Percentiles rank a stretch among this genome's conserved stretches.
These are phyloP conservation scores for Alouatta palliata DNA, from an alignment of 2,113 vertebrate genomes.

Conservation along the genomic window DNA sequence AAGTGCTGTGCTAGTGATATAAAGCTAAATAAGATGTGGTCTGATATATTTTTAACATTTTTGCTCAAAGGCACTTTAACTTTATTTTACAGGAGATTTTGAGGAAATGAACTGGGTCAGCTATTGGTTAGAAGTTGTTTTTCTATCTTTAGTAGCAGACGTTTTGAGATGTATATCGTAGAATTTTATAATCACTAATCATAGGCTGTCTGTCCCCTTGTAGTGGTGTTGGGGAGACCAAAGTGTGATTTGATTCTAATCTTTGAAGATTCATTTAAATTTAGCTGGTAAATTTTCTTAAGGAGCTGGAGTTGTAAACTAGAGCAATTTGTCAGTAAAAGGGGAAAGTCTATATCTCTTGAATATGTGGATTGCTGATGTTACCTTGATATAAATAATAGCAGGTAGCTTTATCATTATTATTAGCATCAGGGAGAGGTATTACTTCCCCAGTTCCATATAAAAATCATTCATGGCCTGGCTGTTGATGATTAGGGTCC, in stretches of 20 bases:
- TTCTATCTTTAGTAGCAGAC: background rate
- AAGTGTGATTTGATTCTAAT: background rate
- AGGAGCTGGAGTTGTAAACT: background rate
- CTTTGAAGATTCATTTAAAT: background rate
- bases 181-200: background rate
- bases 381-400: background rate
- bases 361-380: background rate
- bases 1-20: background rate
- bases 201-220: background rate
- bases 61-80: background rate
- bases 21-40: conserved; percentile 5
- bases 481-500: background rate
- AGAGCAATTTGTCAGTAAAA: background rate
- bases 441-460: background rate
- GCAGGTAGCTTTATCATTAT: background rate
- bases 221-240: background rate
- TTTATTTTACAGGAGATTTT: background rate
- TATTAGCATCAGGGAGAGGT: background rate
- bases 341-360: background rate
- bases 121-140: background rate
- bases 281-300: background rate
- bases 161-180: background rate
- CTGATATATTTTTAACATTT: background rate
- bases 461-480: background rate
- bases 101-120: background rate